Percentiles rank a stretch among this genome's conserved stretches.
These are phyloP conservation scores for Scaptomyza cyrtandrae DNA, from an alignment of 2,888 invertebrate genomes.

Conservation along the genomic window DNA sequence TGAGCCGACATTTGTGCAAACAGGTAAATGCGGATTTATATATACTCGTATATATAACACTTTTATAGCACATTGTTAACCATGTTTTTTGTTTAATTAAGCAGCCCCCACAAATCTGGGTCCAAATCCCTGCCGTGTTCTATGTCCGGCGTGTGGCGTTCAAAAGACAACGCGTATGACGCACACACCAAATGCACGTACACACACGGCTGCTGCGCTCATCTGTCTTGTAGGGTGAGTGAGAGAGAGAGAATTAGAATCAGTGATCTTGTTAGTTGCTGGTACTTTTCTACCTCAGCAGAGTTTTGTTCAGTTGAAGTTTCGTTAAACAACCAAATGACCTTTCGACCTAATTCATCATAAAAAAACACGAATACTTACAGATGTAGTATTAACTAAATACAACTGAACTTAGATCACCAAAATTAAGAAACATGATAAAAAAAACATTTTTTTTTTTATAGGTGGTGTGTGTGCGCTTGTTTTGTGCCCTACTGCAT, in stretches of 20 bases:
- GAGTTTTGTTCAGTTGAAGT: background rate
- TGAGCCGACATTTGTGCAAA: constrained; percentile 56
- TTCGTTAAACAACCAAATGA: background rate
- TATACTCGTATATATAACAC: background rate
- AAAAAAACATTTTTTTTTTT: background rate
- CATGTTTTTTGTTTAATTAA: background rate
- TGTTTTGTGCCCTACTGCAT: constrained; percentile 83
- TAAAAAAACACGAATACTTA: no score
- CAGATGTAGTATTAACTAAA: no score
- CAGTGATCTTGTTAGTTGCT: background rate
- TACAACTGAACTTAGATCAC: no score
- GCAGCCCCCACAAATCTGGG: constrained; percentile 68
- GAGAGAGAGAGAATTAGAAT: background rate
- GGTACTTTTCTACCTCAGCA: background rate
- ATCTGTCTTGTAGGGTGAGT: constrained; percentile 82
- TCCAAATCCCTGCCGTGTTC: constrained; percentile 80
- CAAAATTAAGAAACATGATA: no score
- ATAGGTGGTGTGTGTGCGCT: constrained; percentile 83
- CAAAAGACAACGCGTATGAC: constrained; percentile 81
- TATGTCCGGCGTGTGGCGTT: constrained; percentile 80
- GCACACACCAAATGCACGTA: constrained; percentile 80
- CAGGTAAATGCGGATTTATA: constrained; percentile 48
- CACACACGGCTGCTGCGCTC: constrained; percentile 79
- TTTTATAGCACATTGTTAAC: constrained; percentile 4
- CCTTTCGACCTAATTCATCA: background rate